Conservation (phyloP, 2,113 vertebrate genomes). For the Oenanthe oenanthe region DNA sequence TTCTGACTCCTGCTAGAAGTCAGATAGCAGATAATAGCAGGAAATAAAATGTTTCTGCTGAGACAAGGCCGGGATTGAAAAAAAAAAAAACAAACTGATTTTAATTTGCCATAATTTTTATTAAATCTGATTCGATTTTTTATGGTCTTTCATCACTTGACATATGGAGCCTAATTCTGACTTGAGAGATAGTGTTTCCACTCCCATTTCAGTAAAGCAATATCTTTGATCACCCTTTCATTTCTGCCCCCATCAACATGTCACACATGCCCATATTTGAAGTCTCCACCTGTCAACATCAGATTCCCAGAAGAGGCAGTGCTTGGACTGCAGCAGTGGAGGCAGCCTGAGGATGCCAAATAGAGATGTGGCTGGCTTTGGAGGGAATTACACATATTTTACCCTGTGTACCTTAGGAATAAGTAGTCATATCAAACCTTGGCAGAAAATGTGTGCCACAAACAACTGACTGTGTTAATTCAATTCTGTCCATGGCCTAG, state of each 20-base stretch:
- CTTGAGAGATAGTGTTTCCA: conserved; percentile 40
- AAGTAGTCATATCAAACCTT: not conserved
- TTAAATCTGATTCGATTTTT: conserved; percentile 11
- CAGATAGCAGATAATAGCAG: not conserved
- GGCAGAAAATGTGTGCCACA: not conserved
- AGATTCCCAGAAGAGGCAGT: not conserved
- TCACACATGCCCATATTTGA: not conserved
- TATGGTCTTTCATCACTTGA: conserved; percentile 30
- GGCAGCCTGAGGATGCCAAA: not conserved
- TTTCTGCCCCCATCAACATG: not conserved
- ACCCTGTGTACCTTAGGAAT: not conserved
- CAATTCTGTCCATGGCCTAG: not conserved
- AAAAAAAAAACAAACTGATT: not conserved
- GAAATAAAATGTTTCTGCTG: not conserved
- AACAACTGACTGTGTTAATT: not conserved
- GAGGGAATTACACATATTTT: not conserved
- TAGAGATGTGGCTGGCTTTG: not conserved
- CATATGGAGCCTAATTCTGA: conserved; percentile 51
- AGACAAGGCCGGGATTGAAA: not conserved
- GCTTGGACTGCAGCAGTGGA: not conserved
- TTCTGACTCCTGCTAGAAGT: not conserved
- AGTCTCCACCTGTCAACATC: conserved; percentile 41
- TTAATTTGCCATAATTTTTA: not conserved
- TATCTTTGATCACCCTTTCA: conserved; percentile 44
- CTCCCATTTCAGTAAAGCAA: conserved; percentile 11